Base-by-base conservation (phyloP, 2,113 vertebrate genomes). In the Clupea harengus region DNA sequence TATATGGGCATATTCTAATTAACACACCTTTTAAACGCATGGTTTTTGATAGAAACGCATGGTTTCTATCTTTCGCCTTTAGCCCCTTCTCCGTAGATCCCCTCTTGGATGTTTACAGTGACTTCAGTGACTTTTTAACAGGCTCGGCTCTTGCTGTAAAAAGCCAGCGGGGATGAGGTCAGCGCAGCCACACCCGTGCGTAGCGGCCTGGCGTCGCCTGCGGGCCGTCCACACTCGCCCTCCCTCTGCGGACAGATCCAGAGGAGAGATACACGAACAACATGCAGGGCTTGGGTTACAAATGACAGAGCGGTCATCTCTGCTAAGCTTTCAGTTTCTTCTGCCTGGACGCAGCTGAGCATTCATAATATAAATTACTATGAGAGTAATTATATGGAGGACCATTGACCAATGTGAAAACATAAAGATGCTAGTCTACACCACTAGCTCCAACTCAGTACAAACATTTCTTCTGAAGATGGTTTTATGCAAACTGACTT, bases 161-260 rank as follows among this genome's bases (percentile, higher is more conserved):
- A 89, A 88, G 84, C 88, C 90, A 87, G 89, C 85, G 86, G 89
- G 82, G 88, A 89, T 87, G 89, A 82, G 91, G 90, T 78, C 72
- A 78, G 72, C 32, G 28, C 10, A 3, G 72, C 72, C 91, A 90
- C 91, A 11, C 90, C 90, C 91, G 67, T 82, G 45, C 28, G 81
- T 83, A 52, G 84, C 10, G 72, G 46, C 88, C 49, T 57, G 25
- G 44, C 47, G 44, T 64, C 39, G 54, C 39, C 54, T 60, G n/a
- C 44, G 57, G 52, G 17, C 39, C n/a, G 25, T 54, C 50, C 64
- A 72, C n/a, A 39, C 32, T 11, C n/a, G 32, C 72, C 72, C 28
- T 39, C 72, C 67, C 67, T 32, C 10, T 78, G 72, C 72, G 72
- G 72, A 78, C 32, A 78, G 72, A 78, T 39, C 72, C 72, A 78